Evolutionary conservation across 2,113 vertebrate species (phyloP).

Genomic region (Ictalurus punctatus): DNA sequence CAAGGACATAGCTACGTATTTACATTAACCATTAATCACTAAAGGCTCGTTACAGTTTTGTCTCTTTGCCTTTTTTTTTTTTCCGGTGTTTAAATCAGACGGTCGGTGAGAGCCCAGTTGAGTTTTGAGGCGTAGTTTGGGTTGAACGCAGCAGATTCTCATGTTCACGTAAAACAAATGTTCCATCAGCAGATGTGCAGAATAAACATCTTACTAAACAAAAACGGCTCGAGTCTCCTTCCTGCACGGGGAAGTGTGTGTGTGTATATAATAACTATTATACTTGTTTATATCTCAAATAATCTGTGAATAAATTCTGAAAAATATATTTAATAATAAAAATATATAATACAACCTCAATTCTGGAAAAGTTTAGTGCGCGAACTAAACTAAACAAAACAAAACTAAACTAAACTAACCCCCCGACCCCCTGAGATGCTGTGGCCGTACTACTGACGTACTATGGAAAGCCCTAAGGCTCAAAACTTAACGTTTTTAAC

Average conservation of each 20-base stretch:
- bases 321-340: too few relatives aligned
- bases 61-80: background rate
- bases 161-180: background rate
- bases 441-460: too few relatives aligned
- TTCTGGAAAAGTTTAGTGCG: too few relatives aligned
- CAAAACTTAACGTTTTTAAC: too few relatives aligned
- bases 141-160: background rate
- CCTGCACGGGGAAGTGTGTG: background rate
- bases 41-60: slow-evolving; percentile 14
- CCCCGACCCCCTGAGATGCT: too few relatives aligned
- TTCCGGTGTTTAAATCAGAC: background rate
- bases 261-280: too few relatives aligned
- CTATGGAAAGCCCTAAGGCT: too few relatives aligned
- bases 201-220: slow-evolving; percentile 2
- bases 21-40: background rate
- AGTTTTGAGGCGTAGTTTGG: background rate
- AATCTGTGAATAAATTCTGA: too few relatives aligned
- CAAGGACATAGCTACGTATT: slow-evolving; percentile 1
- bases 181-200: background rate
- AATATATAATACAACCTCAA: too few relatives aligned
- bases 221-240: background rate
- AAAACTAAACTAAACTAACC: too few relatives aligned
- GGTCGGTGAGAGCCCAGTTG: background rate
- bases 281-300: too few relatives aligned
- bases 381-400: too few relatives aligned